A percentile compares a stretch with the other conserved stretches of the same genome.
Conservation (phyloP, 2,888 invertebrate genomes). For the Nasonovia ribisnigri region DNA sequence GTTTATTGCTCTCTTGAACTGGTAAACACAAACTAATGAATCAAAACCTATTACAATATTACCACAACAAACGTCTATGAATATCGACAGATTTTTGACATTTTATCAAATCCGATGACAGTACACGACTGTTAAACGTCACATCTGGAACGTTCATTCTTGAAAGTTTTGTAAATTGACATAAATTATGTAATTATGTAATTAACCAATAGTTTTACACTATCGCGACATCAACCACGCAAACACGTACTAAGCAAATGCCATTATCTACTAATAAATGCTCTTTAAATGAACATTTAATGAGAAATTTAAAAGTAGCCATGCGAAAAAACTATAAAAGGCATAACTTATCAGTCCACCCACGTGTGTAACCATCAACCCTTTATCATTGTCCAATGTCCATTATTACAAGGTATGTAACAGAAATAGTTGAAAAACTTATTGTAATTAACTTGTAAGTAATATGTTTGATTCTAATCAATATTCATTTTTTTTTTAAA, state of each 20-base stretch:
- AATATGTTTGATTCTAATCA: neutral
- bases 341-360: too few relatives aligned
- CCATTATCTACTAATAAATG: neutral
- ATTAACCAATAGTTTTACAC: neutral
- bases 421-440: neutral
- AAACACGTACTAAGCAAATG: neutral
- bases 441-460: neutral
- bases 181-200: too few relatives aligned
- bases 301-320: neutral
- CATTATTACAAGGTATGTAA: neutral
- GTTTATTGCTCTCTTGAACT: neutral
- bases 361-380: neutral
- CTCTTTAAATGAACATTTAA: neutral
- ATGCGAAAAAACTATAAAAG: neutral
- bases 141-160: neutral
- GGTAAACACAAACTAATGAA: neutral
- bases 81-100: neutral
- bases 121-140: neutral
- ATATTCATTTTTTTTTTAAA: neutral
- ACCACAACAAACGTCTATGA: neutral
- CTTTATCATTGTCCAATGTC: neutral
- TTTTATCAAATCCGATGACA: neutral
- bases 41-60: neutral
- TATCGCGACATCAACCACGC: neutral
- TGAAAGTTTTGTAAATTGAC: neutral